phyloP scores from a whole-genome alignment of 2,888 invertebrate genomes.

The Trichogramma dendrolimi region DNA sequence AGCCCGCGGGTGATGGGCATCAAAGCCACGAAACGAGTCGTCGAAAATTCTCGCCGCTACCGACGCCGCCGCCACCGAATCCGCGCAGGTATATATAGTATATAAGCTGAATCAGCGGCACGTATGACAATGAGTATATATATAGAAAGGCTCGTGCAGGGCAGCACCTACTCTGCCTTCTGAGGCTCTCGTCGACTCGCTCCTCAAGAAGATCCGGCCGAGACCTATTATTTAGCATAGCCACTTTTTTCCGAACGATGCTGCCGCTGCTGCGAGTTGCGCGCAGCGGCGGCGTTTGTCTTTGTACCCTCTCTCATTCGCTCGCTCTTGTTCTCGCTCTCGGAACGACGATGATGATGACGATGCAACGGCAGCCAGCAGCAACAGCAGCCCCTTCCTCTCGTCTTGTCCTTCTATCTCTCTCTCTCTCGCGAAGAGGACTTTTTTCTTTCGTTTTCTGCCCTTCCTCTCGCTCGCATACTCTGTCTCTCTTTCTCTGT shows the following conservation, averaged over 20 bases:
- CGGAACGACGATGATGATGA: slow-evolving; percentile 46
- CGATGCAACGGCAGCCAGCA: slow-evolving; percentile 41
- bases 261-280: slow-evolving; percentile 37
- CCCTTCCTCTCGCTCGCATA: slow-evolving; percentile 16
- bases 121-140: no score
- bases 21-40: no score
- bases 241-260: slow-evolving; percentile 43
- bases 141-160: no score
- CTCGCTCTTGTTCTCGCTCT: no score
- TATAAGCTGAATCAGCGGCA: no score
- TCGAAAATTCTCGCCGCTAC: no score
- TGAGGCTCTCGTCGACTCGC: background rate
- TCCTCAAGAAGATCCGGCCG: slow-evolving; percentile 31
- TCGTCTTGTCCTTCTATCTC: slow-evolving; percentile 12
- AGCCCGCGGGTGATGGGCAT: no score
- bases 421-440: background rate
- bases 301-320: slow-evolving; percentile 42
- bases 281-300: slow-evolving; percentile 46
- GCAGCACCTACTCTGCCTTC: no score
- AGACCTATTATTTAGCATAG: slow-evolving; percentile 52
- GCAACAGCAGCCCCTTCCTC: slow-evolving; percentile 18
- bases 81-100: no score
- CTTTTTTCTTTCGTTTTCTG: slow-evolving; percentile 11
- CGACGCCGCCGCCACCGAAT: no score
- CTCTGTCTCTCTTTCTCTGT: slow-evolving; percentile 4